Conservation (phyloP, 92 coral and sea anemone genomes). For the Galaxea fascicularis region DNA sequence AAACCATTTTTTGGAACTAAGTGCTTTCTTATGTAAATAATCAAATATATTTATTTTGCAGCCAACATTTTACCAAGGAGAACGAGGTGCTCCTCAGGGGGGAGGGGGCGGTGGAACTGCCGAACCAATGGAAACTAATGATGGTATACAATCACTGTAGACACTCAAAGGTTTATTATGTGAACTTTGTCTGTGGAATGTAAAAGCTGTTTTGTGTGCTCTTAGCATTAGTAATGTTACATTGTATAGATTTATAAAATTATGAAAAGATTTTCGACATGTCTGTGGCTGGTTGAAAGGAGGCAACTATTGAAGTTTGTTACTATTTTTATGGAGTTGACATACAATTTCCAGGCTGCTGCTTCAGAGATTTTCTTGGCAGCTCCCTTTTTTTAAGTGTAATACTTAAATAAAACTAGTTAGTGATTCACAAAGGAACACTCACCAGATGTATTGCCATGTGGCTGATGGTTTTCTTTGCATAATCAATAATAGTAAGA, state of each 20-base stretch:
- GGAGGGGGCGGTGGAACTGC: neutral
- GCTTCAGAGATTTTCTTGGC: no score
- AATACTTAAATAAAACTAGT: no score
- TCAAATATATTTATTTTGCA: constrained; percentile 43
- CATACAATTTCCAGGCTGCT: neutral
- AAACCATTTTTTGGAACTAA: no score
- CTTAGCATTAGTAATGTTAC: neutral
- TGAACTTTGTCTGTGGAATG: neutral
- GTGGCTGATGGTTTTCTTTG: no score
- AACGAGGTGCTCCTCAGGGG: neutral
- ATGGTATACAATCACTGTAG: neutral
- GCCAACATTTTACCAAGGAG: constrained; percentile 91
- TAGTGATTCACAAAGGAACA: no score
- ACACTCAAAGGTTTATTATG: neutral
- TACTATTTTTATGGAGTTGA: neutral
- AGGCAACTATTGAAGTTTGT: constrained; percentile 4
- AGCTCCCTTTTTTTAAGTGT: no score
- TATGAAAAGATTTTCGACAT: neutral
- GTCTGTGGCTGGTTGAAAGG: neutral
- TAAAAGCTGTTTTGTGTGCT: neutral
- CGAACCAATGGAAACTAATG: neutral
- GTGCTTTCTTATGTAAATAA: neutral
- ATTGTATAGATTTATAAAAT: constrained; percentile 12
- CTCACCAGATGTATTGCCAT: no score
- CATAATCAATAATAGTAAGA: no score